Conservation (phyloP, 2,113 vertebrate genomes). For the Loxodonta africana region DNA sequence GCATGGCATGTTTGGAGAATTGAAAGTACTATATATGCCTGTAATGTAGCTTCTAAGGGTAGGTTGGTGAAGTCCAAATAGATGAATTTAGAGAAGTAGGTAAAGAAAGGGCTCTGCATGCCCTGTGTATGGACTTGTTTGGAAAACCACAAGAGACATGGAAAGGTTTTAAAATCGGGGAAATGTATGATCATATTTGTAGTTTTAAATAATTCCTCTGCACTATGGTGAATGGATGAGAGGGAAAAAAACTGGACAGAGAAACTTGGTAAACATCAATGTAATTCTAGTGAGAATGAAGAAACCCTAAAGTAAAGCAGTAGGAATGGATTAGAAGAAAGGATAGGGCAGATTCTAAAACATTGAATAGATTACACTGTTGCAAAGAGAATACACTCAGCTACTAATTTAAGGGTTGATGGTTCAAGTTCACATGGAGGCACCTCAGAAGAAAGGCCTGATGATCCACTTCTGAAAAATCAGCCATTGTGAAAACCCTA, state of each 20-base stretch:
- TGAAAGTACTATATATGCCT: not conserved
- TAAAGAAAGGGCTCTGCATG: not conserved
- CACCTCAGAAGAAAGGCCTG: not conserved
- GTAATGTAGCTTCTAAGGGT: not conserved
- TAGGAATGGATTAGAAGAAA: not conserved
- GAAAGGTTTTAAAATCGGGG: not conserved
- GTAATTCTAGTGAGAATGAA: not conserved
- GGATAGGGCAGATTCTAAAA: not conserved
- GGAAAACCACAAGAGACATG: not conserved
- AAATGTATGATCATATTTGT: not conserved
- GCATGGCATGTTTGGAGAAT: not conserved
- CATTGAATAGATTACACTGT: not conserved
- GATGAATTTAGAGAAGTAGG: not conserved
- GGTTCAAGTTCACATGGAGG: not conserved
- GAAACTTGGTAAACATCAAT: not conserved
- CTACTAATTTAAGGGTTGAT: not conserved
- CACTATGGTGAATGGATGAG: not conserved
- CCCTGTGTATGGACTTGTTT: not conserved
- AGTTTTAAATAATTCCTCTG: conserved; percentile 14
- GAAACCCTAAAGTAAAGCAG: not conserved
- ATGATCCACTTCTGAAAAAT: no score
- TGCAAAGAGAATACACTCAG: not conserved
- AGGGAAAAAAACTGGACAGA: not conserved
- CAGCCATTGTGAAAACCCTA: no score
- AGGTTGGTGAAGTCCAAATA: not conserved